A percentile compares a stretch with the other conserved stretches of the same genome.
These are phyloP conservation scores for Cryptoblepharus egeriae DNA, from an alignment of 2,797 vertebrate genomes.

Conservation along the genomic window DNA sequence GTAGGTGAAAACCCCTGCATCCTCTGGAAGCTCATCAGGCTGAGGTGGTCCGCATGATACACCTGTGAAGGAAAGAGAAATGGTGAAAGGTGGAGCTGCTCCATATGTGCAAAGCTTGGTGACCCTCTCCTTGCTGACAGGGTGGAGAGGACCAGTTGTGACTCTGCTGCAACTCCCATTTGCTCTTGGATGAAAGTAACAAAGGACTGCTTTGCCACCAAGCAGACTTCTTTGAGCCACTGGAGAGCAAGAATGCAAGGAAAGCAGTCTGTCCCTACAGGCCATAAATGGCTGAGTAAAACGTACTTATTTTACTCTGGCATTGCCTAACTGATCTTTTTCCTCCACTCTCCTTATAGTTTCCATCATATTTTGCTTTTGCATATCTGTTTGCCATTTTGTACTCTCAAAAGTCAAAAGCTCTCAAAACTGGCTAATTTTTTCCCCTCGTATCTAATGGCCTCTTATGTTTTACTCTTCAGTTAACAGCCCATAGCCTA, in stretches of 20 bases:
- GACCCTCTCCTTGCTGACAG: too few species aligned
- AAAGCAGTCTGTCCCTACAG: too few species aligned
- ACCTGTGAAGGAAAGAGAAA: slow-evolving; percentile 63
- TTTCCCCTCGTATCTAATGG: too few species aligned
- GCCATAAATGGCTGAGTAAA: too few species aligned
- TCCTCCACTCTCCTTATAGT: background rate
- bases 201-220: too few species aligned
- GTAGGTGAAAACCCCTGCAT: slow-evolving; percentile 80
- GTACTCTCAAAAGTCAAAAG: background rate
- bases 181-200: too few species aligned
- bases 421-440: background rate
- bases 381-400: background rate
- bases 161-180: too few species aligned
- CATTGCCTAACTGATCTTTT: too few species aligned
- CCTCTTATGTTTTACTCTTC: background rate
- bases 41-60: slow-evolving; percentile 70
- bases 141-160: too few species aligned
- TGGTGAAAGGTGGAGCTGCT: background rate
- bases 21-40: slow-evolving; percentile 55
- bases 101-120: background rate
- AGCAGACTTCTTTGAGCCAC: too few species aligned
- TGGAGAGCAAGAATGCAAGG: too few species aligned
- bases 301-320: too few species aligned
- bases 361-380: background rate
- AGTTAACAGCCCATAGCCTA: background rate